Evolutionary conservation across 2,797 vertebrate genomes (phyloP), one percentile per base, ranked within the genome.

Genomic region (Tangara arthus): DNA sequence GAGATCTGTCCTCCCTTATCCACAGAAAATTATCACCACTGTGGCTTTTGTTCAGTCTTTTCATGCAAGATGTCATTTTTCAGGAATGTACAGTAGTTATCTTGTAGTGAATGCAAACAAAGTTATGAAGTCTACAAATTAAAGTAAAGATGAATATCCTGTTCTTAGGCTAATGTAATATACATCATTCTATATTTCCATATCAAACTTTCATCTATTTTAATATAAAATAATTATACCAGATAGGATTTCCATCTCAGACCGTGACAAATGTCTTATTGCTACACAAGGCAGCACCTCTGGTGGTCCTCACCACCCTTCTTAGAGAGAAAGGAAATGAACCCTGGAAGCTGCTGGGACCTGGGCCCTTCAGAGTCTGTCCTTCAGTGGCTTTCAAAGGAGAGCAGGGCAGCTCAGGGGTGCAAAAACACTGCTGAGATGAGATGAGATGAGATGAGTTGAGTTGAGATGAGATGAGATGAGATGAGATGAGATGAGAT

Each of bases 141-240:
- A 96, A 96, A 95, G 86, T 66, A 78, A 81, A 94, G 95, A 97
- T 94, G 94, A 96, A 96, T 96, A 97, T 92, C 94, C 93, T 95
- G 76, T 87, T 95, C 94, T 94, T 80, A 87, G 85, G 35, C 49
- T 96, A 96, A 95, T 80, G 61, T 61, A 96, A 94, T 60, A 80
- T 53, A 82, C 65, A 96, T 69, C 46, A 76, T 96, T 96, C 94
- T 94, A 88, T 78, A 93, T 82, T 97, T 95, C 93, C 79, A 75
- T 96, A 96, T 96, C 96, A 97, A 97, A 96, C 94, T 85, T 91
- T 93, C 70, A 87, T 97, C 97, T 98, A 95, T 97, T 98, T 98
- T 97, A 97, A 97, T 94, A 95, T 88, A 90, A 87, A 90, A 90
- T 97, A 96, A 97, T 98, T 96, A 94, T 76, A 95, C 75, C 79